phyloP scores from a whole-genome alignment of 2,113 vertebrate species.

The Rhinichthys klamathensis region DNA sequence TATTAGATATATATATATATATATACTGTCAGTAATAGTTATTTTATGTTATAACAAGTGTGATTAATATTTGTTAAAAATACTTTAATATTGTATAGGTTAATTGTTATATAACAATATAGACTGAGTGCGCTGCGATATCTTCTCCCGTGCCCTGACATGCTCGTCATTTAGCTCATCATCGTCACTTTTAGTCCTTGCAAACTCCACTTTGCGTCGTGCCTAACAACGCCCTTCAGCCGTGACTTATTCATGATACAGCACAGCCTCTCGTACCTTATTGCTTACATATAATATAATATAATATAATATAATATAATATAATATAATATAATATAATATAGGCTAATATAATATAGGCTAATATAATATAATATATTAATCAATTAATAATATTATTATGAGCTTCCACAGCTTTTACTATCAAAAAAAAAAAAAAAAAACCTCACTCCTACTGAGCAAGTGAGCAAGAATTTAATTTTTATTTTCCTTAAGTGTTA shows the following conservation, averaged over 20 bases:
- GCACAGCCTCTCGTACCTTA: no score
- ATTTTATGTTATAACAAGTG: background rate
- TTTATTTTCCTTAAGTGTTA: background rate
- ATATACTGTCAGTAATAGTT: background rate
- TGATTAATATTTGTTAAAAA: background rate
- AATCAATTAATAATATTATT: background rate
- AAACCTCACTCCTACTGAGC: background rate
- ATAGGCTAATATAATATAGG: background rate
- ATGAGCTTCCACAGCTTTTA: conserved; percentile 1
- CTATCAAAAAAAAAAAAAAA: background rate
- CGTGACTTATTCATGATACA: no score
- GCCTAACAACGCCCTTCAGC: no score
- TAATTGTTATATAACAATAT: background rate
- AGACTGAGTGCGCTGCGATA: background rate
- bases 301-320: background rate
- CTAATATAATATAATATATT: no score
- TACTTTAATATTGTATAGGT: background rate
- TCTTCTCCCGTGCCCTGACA: no score
- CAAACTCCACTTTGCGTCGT: no score
- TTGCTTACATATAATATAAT: no score
- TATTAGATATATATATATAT: no score
- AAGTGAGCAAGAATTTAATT: background rate
- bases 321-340: background rate
- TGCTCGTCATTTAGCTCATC: no score
- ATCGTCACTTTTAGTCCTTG: no score